Conservation (phyloP, 2,888 invertebrate species). For the Heteromyza rotundicornis region DNA sequence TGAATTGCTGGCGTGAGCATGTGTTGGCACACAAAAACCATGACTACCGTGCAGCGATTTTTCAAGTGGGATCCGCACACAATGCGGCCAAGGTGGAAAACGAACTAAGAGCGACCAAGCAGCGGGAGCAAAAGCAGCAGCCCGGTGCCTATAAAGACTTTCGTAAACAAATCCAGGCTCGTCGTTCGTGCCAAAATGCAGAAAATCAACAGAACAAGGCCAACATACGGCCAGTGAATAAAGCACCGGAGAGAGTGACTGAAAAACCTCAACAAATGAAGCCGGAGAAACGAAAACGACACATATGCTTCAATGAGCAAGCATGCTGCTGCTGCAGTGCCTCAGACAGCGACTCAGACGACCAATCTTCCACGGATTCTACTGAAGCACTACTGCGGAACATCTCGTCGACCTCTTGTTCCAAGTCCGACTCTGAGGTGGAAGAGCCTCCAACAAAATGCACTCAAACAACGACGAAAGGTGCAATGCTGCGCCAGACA, state of each 20-base stretch:
- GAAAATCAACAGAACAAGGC: conserved; percentile 8
- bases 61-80: conserved; percentile 55
- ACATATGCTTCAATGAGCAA: not conserved
- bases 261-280: conserved; percentile 23
- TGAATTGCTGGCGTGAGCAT: conserved; percentile 65
- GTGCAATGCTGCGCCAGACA: conserved; percentile 29
- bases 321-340: no score
- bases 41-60: conserved; percentile 50
- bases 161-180: conserved; percentile 11
- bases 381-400: no score
- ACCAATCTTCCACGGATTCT: no score
- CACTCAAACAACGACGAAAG: not conserved
- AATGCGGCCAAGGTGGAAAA: conserved; percentile 50
- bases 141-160: conserved; percentile 5
- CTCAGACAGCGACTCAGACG: no score
- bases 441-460: not conserved
- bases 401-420: no score
- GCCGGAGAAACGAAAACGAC: not conserved
- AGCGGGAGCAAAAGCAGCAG: conserved; percentile 27
- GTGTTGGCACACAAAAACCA: conserved; percentile 59
- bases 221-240: conserved; percentile 12
- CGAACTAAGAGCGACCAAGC: conserved; percentile 26
- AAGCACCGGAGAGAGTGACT: conserved; percentile 8
- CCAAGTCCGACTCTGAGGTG: not conserved
- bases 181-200: conserved; percentile 8